Base-by-base conservation (phyloP, 2,888 invertebrate genomes). In the Rhagonycha fulva region DNA sequence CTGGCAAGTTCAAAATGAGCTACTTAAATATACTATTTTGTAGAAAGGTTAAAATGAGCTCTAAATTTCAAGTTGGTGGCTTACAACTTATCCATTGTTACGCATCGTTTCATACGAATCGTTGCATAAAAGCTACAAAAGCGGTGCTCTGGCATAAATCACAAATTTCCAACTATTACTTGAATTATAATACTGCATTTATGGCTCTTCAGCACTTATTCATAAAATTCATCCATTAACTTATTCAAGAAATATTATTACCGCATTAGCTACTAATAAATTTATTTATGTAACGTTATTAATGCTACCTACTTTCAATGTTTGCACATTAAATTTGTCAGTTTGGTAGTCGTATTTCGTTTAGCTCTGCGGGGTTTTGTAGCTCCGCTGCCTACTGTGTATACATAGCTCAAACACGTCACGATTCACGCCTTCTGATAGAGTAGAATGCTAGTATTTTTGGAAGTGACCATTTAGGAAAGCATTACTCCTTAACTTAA, bases 51-150 rank as follows among this genome's bases (percentile, higher is more conserved):
- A 74, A 74, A 77, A 77, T 70, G 76, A 24, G 74, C 76, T 70
- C 71, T 74, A 71, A 74, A 62, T 68, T 74, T 68, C 62, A 71
- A 74, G 60, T 77, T 74, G 60, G 74, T 28, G 74, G 76, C 74
- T 77, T 77, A 77, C 74, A 71, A 77, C 71, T 77, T 77, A 77
- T 74, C 76, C 74, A 74, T 77, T 77, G 76, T 77, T 74, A 77
- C 76, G 76, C 74, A 74, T 71, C 76, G 76, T 74, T 77, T 77
- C 71, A 77, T 74, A 74, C 73, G 72, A 71, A 77, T 71, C 71
- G 71, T 74, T 74, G 74, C 71, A 68, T 77, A 72, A 77, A 77
- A 77, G 76, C 76, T 74, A 47, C n/a, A 47, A 47, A 47, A n/a
- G n/a, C n/a, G 47, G n/a, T 47, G 47, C 47, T n/a, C 0, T n/a